Percentiles rank a stretch among this genome's conserved stretches.
Evolutionary conservation across 2,888 invertebrate species (phyloP).

Genomic region (Lepidocyrtinus sp.): DNA sequence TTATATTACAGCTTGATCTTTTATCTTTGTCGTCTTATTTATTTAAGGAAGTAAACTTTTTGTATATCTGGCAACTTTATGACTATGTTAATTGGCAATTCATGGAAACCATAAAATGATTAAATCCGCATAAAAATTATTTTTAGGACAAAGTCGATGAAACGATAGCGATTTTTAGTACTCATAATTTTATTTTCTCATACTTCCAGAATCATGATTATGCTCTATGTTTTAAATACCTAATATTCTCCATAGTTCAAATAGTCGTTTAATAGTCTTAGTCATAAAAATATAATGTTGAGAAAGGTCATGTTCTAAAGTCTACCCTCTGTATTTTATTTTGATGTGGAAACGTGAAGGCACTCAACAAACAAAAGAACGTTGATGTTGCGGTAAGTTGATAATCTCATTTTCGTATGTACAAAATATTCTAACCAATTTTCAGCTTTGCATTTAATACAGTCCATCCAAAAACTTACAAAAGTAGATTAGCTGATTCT

Average conservation of each 20-base stretch:
- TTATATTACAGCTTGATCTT: too few relatives aligned
- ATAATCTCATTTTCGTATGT: too few relatives aligned
- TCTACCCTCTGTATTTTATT: slow-evolving; percentile 21
- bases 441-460: not conserved
- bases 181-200: too few relatives aligned
- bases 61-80: too few relatives aligned
- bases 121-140: not conserved
- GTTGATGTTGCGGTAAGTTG: slow-evolving; percentile 37
- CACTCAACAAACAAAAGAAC: slow-evolving; percentile 19
- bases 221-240: too few relatives aligned
- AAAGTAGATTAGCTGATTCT: not conserved
- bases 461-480: not conserved
- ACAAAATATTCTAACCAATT: too few relatives aligned
- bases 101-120: not conserved
- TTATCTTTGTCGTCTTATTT: too few relatives aligned
- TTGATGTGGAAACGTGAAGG: slow-evolving; percentile 30
- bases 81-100: too few relatives aligned
- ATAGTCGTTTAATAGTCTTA: not conserved
- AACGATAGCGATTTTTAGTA: too few relatives aligned
- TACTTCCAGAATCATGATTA: too few relatives aligned
- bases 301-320: slow-evolving; percentile 28
- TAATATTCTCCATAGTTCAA: not conserved
- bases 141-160: too few relatives aligned
- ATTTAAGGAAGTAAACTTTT: too few relatives aligned
- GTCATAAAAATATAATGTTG: not conserved